Conservation (phyloP, 2,888 invertebrate genomes). For the Pammene fasciana region DNA sequence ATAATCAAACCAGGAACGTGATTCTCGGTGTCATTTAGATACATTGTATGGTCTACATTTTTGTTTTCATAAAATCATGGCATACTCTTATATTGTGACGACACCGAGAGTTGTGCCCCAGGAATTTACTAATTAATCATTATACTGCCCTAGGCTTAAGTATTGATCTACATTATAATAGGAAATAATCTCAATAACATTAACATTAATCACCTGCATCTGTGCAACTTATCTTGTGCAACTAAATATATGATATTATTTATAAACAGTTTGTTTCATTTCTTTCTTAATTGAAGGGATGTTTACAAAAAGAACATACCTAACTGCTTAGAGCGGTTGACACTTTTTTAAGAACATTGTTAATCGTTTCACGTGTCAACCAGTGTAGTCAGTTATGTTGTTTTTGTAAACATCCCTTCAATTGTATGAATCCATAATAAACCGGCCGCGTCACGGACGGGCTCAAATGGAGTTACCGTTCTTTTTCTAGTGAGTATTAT, state of each 20-base stretch:
- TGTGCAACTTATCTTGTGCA: slow-evolving; percentile 30
- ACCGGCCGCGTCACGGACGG: too few species aligned
- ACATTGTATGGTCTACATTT: neutral
- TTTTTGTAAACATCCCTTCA: too few species aligned
- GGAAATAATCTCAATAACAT: slow-evolving; percentile 33
- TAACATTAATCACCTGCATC: slow-evolving; percentile 33
- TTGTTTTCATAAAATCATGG: neutral
- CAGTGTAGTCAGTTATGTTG: too few species aligned
- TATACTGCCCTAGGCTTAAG: slow-evolving; percentile 38
- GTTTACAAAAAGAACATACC: too few species aligned
- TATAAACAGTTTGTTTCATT: slow-evolving; percentile 22
- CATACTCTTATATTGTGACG: neutral
- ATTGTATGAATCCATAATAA: too few species aligned
- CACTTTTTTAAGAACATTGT: too few species aligned
- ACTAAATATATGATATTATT: slow-evolving; percentile 36
- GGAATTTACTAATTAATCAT: slow-evolving; percentile 24
- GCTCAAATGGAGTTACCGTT: too few species aligned
- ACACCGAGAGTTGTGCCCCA: neutral
- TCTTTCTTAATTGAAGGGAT: neutral
- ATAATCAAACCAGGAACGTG: slow-evolving; percentile 1
- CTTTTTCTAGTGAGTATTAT: too few species aligned
- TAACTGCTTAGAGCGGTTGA: too few species aligned
- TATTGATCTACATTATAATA: slow-evolving; percentile 32
- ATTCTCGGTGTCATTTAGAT: slow-evolving; percentile 5
- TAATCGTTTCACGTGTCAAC: too few species aligned